Evolutionary conservation across 2,888 invertebrate genomes (phyloP).

Genomic region (Ichneumoninae sp.): DNA sequence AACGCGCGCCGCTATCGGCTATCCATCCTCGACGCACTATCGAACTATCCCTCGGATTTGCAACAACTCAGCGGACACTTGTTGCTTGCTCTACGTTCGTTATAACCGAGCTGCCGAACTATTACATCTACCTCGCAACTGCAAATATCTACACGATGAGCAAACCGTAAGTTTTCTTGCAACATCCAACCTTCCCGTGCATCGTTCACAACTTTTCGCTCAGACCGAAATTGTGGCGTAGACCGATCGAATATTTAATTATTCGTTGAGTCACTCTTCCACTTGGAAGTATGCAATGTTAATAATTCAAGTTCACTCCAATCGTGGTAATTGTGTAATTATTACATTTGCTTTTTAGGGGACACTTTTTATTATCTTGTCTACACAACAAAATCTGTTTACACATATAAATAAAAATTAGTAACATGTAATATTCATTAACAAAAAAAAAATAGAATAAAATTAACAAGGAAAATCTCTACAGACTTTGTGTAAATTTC

Average conservation of each 20-base stretch:
- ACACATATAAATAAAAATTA: neutral
- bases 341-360: neutral
- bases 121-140: conserved; percentile 13
- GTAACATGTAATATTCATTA: neutral
- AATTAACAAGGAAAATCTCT: neutral
- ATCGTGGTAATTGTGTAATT: conserved; percentile 7
- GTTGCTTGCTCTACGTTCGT: conserved; percentile 66
- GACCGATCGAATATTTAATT: neutral
- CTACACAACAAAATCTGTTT: neutral
- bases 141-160: conserved; percentile 58
- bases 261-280: conserved; percentile 60
- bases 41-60: conserved; percentile 54
- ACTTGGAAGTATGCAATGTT: neutral
- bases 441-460: neutral
- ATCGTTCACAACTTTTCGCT: neutral
- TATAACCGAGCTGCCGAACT: neutral
- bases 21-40: conserved; percentile 59
- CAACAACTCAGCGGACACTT: conserved; percentile 66
- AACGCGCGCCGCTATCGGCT: conserved; percentile 38
- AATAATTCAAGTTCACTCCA: conserved; percentile 10
- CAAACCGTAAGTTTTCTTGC: conserved; percentile 65
- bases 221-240: neutral
- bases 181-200: neutral
- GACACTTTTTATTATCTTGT: neutral
- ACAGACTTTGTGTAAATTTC: neutral